Evolutionary conservation across 2,888 invertebrate species (phyloP).

Genomic region (Ctenicera cuprea): DNA sequence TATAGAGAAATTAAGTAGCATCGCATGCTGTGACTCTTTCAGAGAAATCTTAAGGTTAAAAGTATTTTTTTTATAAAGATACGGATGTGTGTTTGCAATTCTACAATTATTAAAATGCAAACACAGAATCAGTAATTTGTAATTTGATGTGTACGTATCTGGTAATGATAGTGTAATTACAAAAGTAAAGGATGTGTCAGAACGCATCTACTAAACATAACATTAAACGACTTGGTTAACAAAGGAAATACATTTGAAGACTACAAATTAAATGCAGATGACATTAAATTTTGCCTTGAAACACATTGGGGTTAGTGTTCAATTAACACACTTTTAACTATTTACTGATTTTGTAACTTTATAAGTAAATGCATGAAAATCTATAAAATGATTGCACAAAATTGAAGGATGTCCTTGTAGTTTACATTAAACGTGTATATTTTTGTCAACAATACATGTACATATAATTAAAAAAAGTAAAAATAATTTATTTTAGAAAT

Average conservation of each 20-base stretch:
- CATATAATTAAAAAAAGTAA: not conserved
- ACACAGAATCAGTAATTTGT: slow-evolving; percentile 7
- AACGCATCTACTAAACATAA: slow-evolving; percentile 14
- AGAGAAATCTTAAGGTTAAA: not conserved
- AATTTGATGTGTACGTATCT: slow-evolving; percentile 12
- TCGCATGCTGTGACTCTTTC: too few species aligned
- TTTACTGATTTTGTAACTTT: slow-evolving; percentile 16
- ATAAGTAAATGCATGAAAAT: slow-evolving; percentile 12
- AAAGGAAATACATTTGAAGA: slow-evolving; percentile 37
- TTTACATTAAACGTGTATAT: slow-evolving; percentile 3
- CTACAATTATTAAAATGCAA: slow-evolving; percentile 20
- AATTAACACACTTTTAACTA: slow-evolving; percentile 28
- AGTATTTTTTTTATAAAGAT: not conserved
- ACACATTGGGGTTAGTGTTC: slow-evolving; percentile 30
- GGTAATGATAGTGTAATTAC: slow-evolving; percentile 23
- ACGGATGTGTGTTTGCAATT: slow-evolving; percentile 8
- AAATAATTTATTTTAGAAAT: too few species aligned
- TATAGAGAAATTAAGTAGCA: too few species aligned
- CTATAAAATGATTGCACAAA: slow-evolving; percentile 2
- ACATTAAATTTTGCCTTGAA: slow-evolving; percentile 37
- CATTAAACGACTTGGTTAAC: slow-evolving; percentile 23
- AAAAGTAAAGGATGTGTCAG: slow-evolving; percentile 2
- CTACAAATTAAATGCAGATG: slow-evolving; percentile 35
- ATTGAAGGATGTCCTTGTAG: not conserved
- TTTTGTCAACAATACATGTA: slow-evolving; percentile 13